Evolutionary conservation across 2,888 invertebrate genomes (phyloP), one percentile per base, ranked within the genome.

Genomic region (Cheilosia grossa): DNA sequence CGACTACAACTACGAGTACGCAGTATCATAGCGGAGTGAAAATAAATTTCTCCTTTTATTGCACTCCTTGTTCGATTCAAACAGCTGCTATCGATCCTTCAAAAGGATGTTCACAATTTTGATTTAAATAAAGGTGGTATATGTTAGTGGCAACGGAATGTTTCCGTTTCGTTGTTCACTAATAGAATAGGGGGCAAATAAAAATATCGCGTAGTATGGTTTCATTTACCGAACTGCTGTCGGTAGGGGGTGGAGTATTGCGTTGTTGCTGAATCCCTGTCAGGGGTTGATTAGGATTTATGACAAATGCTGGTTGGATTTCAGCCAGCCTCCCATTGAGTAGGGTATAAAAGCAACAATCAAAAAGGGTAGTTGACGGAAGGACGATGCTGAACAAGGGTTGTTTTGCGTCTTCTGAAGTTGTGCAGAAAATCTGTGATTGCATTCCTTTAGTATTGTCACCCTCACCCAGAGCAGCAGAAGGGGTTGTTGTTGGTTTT

Each of bases 201-300:
- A 0, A 37, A 13, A 37, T 37, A 37, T 63, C 3, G 9, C 49
- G 21, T 49, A 49, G 49, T 19, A 49, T 1, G 21, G 49, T 10
- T 21, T 3, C 4, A 10, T 21, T 19, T 13, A 4, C 2, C 10
- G 10, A 13, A 49, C 9, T 49, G 19, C 9, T 19, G 49, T 49
- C n/a, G 13, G n/a, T 51, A 19, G 51, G 27, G 47, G 54, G 6
- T 63, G 61, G 75, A n/a, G 42, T 59, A 67, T 77, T 75, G 58
- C 75, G 69, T 82, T 77, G 70, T 70, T 63, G 21, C 64, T 59
- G 77, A 74, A 63, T 74, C 74, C 67, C 67, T 69, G 67, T 13
- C 42, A 66, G 44, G 56, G 42, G 54, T 59, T 77, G 80, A 80
- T 74, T 74, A 73, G 61, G 74, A 74, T 80, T 74, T 67, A 67